Conservation (phyloP, 2,113 vertebrate genomes). For the Danio rerio region GRCz12tu NC_133195.1:36210001-36210500, state of each 20-base stretch:
- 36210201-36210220: background rate
- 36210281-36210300: slow-evolving; percentile 5
- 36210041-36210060: no score
- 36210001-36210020: no score
- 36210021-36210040: no score
- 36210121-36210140: no score
- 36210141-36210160: background rate
- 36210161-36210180: background rate
- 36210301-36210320: background rate
- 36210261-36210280: background rate
- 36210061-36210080: no score
- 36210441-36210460: no score
- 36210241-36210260: background rate
- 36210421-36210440: no score
- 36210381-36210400: background rate
- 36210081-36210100: no score
- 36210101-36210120: background rate
- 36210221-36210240: background rate
- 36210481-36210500: no score
- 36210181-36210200: background rate
- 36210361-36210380: background rate
- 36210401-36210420: background rate
- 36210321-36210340: background rate
- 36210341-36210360: background rate
- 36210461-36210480: no score